Base-by-base conservation (phyloP, 2,797 vertebrate species). In the Antennarius maculatus region DNA sequence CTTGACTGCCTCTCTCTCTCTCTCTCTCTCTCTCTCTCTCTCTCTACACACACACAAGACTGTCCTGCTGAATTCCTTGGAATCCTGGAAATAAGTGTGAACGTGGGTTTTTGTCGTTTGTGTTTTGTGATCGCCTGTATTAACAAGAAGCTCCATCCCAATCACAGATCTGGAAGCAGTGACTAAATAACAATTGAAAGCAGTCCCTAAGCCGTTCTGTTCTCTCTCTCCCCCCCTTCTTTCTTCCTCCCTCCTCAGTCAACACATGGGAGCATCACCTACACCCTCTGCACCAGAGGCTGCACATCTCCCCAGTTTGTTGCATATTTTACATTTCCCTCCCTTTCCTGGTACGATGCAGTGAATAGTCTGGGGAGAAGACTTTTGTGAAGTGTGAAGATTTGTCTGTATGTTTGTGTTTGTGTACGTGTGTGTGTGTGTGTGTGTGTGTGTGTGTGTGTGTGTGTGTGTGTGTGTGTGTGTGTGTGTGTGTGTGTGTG, bases 261-360 rank as follows among this genome's bases (percentile, higher is more conserved):
- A 87, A 77, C 84, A 86, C 80, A 81, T 50, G 68, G 81, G 77
- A 86, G 84, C 85, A 87, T 88, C 85, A 90, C 86, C 89, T 88
- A 84, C 84, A 89, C 76, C 80, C 80, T 73, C 68, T 67, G 73
- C 54, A 74, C 82, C 66, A 60, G 67, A 70, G 48, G 72, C 73
- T 47, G 79, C 80, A 85, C 81, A 76, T 83, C 81, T 74, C 74
- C 74, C 82, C 68, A 76, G 77, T 85, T 86, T 89, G 84, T 84
- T 87, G 80, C 76, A 83, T 87, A 84, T 86, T 86, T 86, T 88
- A 84, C 79, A 82, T 79, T 86, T 83, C 80, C 77, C 86, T 89
- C 87, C 86, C 79, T 84, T 79, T 82, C 77, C 87, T 82, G 3
- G 74, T 82, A 89, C 83, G 80, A 84, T 86, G 81, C 83, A 70